phyloP scores from a whole-genome alignment of 2,888 invertebrate species.

The Iphiclides podalirius region DNA sequence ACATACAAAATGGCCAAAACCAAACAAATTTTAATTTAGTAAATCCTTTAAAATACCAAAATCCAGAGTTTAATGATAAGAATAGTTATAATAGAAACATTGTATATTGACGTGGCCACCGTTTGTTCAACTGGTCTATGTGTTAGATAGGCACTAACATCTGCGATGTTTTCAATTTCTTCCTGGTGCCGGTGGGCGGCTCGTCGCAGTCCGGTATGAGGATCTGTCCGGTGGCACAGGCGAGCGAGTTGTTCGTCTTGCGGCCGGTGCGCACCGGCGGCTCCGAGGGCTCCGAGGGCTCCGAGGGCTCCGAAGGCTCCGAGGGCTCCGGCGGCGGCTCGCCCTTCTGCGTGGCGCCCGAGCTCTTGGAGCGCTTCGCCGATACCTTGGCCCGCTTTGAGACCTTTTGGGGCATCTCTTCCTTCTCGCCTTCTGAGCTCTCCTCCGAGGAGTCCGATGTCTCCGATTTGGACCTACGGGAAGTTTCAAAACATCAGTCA shows the following conservation, averaged over 20 bases:
- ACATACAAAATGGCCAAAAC: no score
- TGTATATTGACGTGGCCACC: no score
- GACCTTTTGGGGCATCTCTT: slow-evolving; percentile 65
- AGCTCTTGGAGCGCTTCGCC: slow-evolving; percentile 64
- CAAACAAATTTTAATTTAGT: no score
- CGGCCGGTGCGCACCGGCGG: slow-evolving; percentile 80
- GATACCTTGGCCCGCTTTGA: slow-evolving; percentile 53
- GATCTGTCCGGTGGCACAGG: slow-evolving; percentile 91
- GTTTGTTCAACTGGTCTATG: no score
- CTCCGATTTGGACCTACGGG: slow-evolving; percentile 55
- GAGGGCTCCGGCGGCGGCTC: slow-evolving; percentile 66
- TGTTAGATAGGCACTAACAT: no score
- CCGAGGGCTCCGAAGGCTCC: slow-evolving; percentile 56
- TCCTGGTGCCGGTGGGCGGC: slow-evolving; percentile 68
- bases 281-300: slow-evolving; percentile 64
- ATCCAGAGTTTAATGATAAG: no score
- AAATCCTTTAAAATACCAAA: no score
- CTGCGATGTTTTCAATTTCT: slow-evolving; percentile 84
- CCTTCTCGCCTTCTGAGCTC: slow-evolving; percentile 49
- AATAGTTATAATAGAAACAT: no score
- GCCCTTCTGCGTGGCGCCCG: slow-evolving; percentile 56
- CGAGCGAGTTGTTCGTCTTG: slow-evolving; percentile 92
- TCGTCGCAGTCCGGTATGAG: slow-evolving; percentile 82
- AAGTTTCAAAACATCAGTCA: no score
- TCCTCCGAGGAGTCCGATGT: slow-evolving; percentile 55